Conservation (phyloP, 1,140 invertebrate species). For the Agrilus planipennis region DNA sequence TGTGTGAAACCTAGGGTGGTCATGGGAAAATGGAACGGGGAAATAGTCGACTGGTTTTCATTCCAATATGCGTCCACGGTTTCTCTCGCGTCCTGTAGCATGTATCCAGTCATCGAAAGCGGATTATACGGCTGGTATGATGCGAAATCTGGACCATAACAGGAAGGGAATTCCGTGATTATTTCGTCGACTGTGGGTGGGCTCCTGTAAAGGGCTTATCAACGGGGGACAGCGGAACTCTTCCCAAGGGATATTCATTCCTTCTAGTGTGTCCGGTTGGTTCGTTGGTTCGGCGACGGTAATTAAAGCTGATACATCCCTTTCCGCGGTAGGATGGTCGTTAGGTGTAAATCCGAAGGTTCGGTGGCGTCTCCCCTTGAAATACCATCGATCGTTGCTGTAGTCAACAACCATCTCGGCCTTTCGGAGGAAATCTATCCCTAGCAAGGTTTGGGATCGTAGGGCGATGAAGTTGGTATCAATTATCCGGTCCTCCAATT, state of each 20-base stretch:
- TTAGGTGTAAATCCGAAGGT: neutral
- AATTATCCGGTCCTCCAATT: too few species aligned
- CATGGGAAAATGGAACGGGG: neutral
- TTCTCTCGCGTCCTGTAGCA: too few species aligned
- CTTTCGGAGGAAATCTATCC: neutral
- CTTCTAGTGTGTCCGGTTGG: too few species aligned
- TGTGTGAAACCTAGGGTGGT: neutral
- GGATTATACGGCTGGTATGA: neutral
- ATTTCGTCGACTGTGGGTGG: neutral
- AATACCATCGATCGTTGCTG: neutral
- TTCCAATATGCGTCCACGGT: too few species aligned
- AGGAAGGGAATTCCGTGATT: neutral
- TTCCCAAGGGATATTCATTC: too few species aligned
- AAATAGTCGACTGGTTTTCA: neutral
- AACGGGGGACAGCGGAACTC: neutral
- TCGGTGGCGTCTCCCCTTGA: neutral
- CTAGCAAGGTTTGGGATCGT: neutral
- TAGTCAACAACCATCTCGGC: neutral
- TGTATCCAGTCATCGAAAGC: neutral
- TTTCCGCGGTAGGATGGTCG: neutral
- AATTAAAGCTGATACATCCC: neutral
- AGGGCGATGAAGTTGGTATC: too few species aligned
- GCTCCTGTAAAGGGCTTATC: neutral
- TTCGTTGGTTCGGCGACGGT: too few species aligned
- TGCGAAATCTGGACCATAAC: too few species aligned